phyloP scores from a whole-genome alignment of 2,113 vertebrate species.

The Carassius carassius region DNA sequence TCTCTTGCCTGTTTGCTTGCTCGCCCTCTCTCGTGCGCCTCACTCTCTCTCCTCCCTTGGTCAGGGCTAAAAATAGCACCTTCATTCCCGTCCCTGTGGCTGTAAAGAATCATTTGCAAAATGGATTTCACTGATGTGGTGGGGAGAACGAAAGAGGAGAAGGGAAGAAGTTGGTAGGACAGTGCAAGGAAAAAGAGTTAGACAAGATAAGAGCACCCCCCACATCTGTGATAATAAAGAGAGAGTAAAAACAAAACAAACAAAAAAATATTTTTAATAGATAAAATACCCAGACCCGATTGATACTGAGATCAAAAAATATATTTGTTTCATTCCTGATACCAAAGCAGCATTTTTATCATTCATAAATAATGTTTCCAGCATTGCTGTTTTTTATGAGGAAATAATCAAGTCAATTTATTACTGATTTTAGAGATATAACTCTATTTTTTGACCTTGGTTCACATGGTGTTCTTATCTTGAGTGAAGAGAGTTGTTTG shows the following conservation, averaged over 20 bases:
- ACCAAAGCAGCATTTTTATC: not conserved
- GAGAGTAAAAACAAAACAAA: too few species aligned
- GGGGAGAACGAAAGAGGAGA: constrained; percentile 10
- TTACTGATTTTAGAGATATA: constrained; percentile 8
- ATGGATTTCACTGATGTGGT: constrained; percentile 52
- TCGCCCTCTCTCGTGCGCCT: constrained; percentile 17
- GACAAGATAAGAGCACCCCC: not conserved
- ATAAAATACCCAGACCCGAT: not conserved
- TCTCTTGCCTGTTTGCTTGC: constrained; percentile 29
- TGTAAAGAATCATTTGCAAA: constrained; percentile 51
- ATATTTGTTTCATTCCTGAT: not conserved
- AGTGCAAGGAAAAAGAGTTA: not conserved
- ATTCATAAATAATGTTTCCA: not conserved
- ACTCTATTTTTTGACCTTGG: constrained; percentile 1
- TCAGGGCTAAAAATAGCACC: constrained; percentile 55
- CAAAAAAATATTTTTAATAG: too few species aligned
- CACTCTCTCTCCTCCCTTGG: constrained; percentile 36
- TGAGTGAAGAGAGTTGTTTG: constrained; percentile 11
- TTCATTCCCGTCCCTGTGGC: constrained; percentile 49
- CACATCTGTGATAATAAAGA: not conserved
- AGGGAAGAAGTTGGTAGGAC: not conserved
- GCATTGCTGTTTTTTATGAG: not conserved
- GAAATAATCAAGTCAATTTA: not conserved
- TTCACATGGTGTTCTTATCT: constrained; percentile 15
- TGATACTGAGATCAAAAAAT: not conserved